Conservation (phyloP, 2,888 invertebrate genomes). For the Apomyelois bistriatella region DNA sequence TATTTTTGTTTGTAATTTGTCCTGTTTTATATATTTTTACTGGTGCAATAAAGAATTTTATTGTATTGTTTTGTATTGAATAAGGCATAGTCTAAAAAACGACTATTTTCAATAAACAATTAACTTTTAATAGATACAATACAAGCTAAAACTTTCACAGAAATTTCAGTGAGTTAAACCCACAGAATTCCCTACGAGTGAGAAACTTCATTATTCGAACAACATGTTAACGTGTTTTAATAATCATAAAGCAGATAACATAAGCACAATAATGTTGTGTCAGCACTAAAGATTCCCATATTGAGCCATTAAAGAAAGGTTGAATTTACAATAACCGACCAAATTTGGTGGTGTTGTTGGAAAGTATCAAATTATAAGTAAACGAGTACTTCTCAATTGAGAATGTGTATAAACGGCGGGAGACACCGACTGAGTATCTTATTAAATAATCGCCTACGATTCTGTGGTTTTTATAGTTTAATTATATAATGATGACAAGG, state of each 20-base stretch:
- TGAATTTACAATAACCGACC: slow-evolving; percentile 24
- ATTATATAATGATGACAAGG: slow-evolving; percentile 28
- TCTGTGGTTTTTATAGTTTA: slow-evolving; percentile 36
- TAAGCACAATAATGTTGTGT: slow-evolving; percentile 6
- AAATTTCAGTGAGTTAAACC: neutral
- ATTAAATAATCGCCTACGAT: slow-evolving; percentile 37
- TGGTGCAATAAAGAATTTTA: too few relatives aligned
- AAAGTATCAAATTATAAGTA: slow-evolving; percentile 36
- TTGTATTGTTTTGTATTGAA: too few relatives aligned
- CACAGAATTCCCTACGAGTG: neutral
- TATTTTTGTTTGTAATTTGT: too few relatives aligned
- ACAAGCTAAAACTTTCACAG: too few relatives aligned
- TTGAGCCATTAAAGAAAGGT: slow-evolving; percentile 48
- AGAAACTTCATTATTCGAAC: neutral
- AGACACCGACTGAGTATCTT: slow-evolving; percentile 43
- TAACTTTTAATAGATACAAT: too few relatives aligned
- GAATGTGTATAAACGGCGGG: slow-evolving; percentile 32
- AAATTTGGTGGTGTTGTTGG: slow-evolving; percentile 21
- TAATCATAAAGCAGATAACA: slow-evolving; percentile 11
- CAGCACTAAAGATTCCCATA: slow-evolving; percentile 27
- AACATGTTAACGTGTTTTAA: neutral
- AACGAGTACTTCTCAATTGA: slow-evolving; percentile 32
- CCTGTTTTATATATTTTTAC: too few relatives aligned
- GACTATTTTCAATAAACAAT: too few relatives aligned
- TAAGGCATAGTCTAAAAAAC: too few relatives aligned